phyloP scores from a whole-genome alignment of 2,113 vertebrate species.

The Oryzias melastigma region DNA sequence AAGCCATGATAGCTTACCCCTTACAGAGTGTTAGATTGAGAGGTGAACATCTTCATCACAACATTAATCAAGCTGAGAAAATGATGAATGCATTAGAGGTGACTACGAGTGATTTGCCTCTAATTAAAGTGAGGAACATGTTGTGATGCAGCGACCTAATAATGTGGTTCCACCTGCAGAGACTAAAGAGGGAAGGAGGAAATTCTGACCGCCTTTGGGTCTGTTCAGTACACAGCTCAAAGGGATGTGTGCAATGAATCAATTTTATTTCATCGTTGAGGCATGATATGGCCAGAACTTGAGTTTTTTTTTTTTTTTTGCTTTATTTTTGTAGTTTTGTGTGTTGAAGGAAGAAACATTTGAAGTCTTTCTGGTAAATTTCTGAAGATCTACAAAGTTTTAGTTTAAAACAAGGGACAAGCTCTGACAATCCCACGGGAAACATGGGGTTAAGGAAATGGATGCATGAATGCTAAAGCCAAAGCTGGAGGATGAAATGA shows the following conservation, averaged over 20 bases:
- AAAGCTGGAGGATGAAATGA: too few relatives aligned
- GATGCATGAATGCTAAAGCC: too few relatives aligned
- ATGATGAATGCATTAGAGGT: constrained; percentile 30
- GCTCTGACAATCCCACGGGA: too few relatives aligned
- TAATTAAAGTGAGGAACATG: constrained; percentile 26
- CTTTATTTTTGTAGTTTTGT: too few relatives aligned
- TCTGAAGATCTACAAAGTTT: too few relatives aligned
- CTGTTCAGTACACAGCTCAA: background rate
- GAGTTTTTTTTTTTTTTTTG: too few relatives aligned
- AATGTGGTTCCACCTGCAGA: constrained; percentile 17
- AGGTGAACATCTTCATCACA: constrained; percentile 17
- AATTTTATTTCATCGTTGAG: background rate
- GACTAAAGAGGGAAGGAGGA: background rate
- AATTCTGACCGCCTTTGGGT: background rate
- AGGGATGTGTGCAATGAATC: constrained; percentile 26
- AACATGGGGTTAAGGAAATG: too few relatives aligned
- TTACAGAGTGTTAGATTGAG: constrained; percentile 25
- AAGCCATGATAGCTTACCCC: constrained; percentile 3
- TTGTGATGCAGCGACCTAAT: constrained; percentile 26
- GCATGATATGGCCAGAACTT: too few relatives aligned
- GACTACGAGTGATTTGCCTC: constrained; percentile 27
- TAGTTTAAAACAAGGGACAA: background rate
- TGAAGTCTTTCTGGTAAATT: too few relatives aligned
- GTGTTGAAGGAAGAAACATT: too few relatives aligned
- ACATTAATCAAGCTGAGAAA: constrained; percentile 40